These are phyloP conservation scores for Calypte anna DNA, from an alignment of 2,113 vertebrate species.

Conservation along the genomic window DNA sequence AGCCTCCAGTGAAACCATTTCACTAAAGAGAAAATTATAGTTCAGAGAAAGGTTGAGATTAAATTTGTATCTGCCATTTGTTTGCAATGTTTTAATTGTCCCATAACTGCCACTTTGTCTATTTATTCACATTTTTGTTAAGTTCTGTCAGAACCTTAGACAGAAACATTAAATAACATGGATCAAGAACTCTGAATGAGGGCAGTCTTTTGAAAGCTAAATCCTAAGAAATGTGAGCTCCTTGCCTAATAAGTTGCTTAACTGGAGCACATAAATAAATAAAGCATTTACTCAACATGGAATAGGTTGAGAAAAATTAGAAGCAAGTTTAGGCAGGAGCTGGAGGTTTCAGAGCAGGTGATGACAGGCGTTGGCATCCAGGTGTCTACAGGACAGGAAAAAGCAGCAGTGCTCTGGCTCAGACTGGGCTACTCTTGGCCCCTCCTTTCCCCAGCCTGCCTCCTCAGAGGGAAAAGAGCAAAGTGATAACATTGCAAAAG, in stretches of 20 bases:
- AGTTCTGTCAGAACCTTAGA: not conserved
- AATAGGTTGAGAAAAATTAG: not conserved
- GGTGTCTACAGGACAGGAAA: not conserved
- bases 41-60: not conserved
- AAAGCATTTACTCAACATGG: not conserved
- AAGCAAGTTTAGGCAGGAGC: not conserved
- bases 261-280: not conserved
- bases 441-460: not conserved
- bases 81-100: not conserved
- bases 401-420: too few relatives aligned
- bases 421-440: not conserved
- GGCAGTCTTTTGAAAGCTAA: constrained; percentile 34
- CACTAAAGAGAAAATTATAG: not conserved
- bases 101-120: too few relatives aligned
- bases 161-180: constrained; percentile 26
- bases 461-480: not conserved
- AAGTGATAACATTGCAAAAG: fast-evolving
- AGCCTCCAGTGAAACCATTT: not conserved
- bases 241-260: constrained; percentile 22
- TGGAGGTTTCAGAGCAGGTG: fast-evolving
- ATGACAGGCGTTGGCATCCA: too few relatives aligned
- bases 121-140: not conserved
- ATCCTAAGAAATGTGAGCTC: constrained; percentile 42
- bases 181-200: constrained; percentile 3
- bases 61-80: not conserved